Conservation (phyloP, 2,113 vertebrate species). For the Gorsachius goisagi region DNA sequence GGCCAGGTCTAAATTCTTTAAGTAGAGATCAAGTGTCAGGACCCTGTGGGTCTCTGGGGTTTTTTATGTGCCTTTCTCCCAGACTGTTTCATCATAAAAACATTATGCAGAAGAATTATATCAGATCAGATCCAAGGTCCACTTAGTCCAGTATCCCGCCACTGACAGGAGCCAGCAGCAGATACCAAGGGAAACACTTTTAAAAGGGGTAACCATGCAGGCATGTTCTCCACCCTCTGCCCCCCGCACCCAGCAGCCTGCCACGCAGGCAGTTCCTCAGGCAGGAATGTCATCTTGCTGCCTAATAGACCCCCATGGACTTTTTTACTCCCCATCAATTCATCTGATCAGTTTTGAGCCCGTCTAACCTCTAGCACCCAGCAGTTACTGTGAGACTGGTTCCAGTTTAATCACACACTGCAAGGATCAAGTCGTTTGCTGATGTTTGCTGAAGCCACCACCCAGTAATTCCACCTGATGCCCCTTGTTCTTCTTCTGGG, state of each 20-base stretch:
- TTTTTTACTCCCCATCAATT: neutral
- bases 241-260: neutral
- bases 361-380: neutral
- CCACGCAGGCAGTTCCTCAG: neutral
- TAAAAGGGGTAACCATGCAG: neutral
- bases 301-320: neutral
- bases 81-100: neutral
- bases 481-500: neutral
- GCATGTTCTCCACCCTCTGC: neutral
- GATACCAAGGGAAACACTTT: neutral
- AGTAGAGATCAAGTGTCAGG: neutral
- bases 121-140: neutral
- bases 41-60: neutral
- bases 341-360: neutral
- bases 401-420: neutral
- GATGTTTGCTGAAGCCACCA: slow-evolving; percentile 12
- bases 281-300: neutral
- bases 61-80: neutral
- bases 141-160: neutral
- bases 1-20: neutral
- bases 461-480: neutral
- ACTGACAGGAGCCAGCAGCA: neutral
- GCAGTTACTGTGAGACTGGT: neutral
- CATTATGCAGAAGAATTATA: neutral
- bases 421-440: neutral